Conservation (phyloP, 1,140 invertebrate genomes). For the Philopotamus ludificatus region DNA sequence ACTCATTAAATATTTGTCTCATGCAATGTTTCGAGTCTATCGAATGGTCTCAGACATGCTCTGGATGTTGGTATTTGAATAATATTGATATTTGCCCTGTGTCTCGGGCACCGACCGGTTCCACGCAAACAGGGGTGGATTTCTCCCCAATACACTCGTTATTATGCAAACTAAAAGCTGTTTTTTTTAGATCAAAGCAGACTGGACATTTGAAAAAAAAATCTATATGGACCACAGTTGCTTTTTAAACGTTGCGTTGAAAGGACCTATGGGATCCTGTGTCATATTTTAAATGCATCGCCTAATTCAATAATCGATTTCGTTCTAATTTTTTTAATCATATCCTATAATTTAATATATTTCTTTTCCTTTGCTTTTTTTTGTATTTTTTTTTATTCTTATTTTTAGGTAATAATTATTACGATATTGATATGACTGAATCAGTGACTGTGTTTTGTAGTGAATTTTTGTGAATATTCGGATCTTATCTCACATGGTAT, state of each 20-base stretch:
- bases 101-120: not conserved
- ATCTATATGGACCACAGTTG: slow-evolving; percentile 13
- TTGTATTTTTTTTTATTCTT: slow-evolving; percentile 12
- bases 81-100: slow-evolving; percentile 30
- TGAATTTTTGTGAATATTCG: too few species aligned
- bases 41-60: too few species aligned
- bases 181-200: slow-evolving; percentile 19
- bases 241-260: slow-evolving; percentile 1
- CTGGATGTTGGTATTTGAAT: slow-evolving; percentile 30
- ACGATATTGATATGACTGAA: not conserved
- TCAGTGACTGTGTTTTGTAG: not conserved
- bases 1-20: too few species aligned
- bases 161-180: slow-evolving; percentile 13
- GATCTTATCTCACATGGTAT: too few species aligned
- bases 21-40: too few species aligned
- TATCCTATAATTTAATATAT: too few species aligned
- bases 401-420: not conserved
- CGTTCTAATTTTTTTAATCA: too few species aligned
- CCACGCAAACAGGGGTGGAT: slow-evolving; percentile 15
- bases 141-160: slow-evolving; percentile 24
- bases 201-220: slow-evolving; percentile 19
- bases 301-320: too few species aligned
- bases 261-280: slow-evolving; percentile 7
- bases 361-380: too few species aligned
- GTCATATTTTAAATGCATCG: too few species aligned